A percentile compares a stretch with the other conserved stretches of the same genome.
These are phyloP conservation scores for Drosophila malerkotliana DNA, from an alignment of 1,140 invertebrate species.

Conservation along the genomic window DNA sequence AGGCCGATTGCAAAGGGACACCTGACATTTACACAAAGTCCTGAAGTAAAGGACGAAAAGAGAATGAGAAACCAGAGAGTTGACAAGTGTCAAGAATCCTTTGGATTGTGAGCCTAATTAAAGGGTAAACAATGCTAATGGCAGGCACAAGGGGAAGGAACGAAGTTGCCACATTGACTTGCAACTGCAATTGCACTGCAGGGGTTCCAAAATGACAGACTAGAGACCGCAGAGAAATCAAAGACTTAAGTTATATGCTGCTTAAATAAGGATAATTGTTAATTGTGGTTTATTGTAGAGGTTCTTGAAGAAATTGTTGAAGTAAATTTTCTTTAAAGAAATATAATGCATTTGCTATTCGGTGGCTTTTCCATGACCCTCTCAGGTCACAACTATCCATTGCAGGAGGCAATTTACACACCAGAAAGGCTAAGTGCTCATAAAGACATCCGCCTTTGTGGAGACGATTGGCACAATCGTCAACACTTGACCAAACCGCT, in stretches of 20 bases:
- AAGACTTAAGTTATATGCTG: too few relatives aligned
- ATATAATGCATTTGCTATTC: not conserved
- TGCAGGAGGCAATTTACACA: constrained; percentile 20
- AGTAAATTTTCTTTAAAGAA: not conserved
- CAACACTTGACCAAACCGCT: constrained; percentile 58
- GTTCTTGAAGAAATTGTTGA: too few relatives aligned
- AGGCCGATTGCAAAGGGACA: constrained; percentile 10
- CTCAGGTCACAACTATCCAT: constrained; percentile 3
- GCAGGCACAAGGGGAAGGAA: not conserved
- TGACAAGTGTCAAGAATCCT: constrained; percentile 61
- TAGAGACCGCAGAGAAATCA: not conserved
- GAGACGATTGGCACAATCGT: constrained; percentile 65
- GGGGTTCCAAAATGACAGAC: not conserved
- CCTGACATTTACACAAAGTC: constrained; percentile 25
- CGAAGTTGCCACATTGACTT: not conserved
- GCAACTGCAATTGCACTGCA: not conserved
- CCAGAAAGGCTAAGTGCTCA: constrained; percentile 26
- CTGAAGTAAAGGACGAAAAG: constrained; percentile 7
- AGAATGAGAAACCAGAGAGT: constrained; percentile 11
- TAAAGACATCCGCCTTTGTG: constrained; percentile 57
- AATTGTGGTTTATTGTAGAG: too few relatives aligned
- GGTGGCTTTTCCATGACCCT: not conserved
- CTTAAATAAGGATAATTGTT: too few relatives aligned
- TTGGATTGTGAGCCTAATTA: constrained; percentile 70
- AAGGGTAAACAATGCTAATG: constrained; percentile 61